phyloP scores from a whole-genome alignment of 2,797 vertebrate species.

The Sebastes paucispinis region DNA sequence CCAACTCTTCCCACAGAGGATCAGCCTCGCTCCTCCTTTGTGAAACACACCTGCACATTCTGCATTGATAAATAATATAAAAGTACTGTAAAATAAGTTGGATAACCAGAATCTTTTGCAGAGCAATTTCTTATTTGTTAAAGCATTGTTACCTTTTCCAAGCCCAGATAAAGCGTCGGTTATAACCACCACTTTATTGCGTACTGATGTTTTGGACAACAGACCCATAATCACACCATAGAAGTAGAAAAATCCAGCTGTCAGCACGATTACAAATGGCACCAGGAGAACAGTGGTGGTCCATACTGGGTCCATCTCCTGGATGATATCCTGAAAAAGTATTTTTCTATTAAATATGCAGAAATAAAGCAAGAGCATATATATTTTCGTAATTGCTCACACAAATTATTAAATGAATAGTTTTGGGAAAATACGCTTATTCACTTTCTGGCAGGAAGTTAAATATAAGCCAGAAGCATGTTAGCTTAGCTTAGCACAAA shows the following conservation, averaged over 20 bases:
- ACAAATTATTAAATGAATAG: neutral
- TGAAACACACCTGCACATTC: conserved; percentile 92
- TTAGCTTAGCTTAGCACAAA: conserved; percentile 22
- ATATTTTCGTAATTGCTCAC: neutral
- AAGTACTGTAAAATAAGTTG: neutral
- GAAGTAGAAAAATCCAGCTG: conserved; percentile 89
- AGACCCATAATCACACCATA: conserved; percentile 82
- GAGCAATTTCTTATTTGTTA: neutral
- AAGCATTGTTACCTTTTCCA: conserved; percentile 85
- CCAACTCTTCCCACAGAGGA: conserved; percentile 92
- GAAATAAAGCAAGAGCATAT: neutral
- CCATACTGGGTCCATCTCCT: conserved; percentile 81
- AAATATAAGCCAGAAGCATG: no score
- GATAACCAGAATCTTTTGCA: neutral
- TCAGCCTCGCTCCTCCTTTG: conserved; percentile 88
- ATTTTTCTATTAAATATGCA: neutral
- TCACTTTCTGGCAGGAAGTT: neutral
- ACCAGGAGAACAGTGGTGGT: conserved; percentile 80
- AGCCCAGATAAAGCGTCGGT: conserved; percentile 89
- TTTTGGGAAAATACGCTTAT: neutral
- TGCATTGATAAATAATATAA: conserved; percentile 42
- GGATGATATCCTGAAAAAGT: conserved; percentile 30
- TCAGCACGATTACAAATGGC: conserved; percentile 83
- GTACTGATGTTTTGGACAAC: conserved; percentile 88
- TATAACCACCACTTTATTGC: conserved; percentile 94